Percentiles rank a stretch among this genome's conserved stretches.
Evolutionary conservation across 1,140 invertebrate genomes (phyloP).

Genomic region (Drosophila tropicalis): DNA sequence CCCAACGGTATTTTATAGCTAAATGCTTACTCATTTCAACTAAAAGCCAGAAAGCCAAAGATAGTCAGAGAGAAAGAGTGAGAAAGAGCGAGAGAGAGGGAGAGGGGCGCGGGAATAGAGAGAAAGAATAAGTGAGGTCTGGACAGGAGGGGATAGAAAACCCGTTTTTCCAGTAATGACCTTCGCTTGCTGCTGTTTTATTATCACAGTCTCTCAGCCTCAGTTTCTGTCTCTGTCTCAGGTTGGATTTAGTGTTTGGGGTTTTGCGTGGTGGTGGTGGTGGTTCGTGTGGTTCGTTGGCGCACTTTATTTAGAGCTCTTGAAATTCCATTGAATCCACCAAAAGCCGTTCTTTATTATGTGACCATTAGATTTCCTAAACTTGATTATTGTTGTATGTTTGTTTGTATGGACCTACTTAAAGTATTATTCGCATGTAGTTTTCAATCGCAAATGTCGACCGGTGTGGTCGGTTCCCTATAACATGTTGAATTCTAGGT

Average conservation of each 20-base stretch:
- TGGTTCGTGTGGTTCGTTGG: neutral
- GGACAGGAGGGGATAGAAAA: constrained; percentile 38
- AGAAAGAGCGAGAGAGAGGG: neutral
- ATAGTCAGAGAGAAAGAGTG: too few relatives aligned
- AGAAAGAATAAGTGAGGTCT: neutral
- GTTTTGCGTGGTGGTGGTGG: constrained; percentile 3
- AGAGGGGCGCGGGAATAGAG: constrained; percentile 4
- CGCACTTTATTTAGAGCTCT: constrained; percentile 23
- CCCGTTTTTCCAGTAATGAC: constrained; percentile 81
- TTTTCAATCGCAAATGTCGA: constrained; percentile 28
- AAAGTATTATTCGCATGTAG: constrained; percentile 22
- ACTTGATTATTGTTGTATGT: constrained; percentile 14
- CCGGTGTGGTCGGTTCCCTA: neutral
- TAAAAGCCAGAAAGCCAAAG: constrained; percentile 24
- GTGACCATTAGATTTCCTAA: constrained; percentile 36
- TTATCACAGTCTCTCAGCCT: constrained; percentile 39
- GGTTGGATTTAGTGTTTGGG: constrained; percentile 8
- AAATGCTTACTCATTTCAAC: constrained; percentile 75
- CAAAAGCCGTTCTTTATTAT: constrained; percentile 39
- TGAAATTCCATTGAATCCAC: constrained; percentile 52
- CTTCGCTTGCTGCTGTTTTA: constrained; percentile 76
- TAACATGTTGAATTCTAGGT: constrained; percentile 7
- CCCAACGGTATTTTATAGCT: constrained; percentile 80
- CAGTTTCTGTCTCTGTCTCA: neutral
- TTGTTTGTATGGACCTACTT: constrained; percentile 24